These are phyloP conservation scores for Akabosia matsudoensis DNA, from an alignment of 1,140 invertebrate species.

Conservation along the genomic window DNA sequence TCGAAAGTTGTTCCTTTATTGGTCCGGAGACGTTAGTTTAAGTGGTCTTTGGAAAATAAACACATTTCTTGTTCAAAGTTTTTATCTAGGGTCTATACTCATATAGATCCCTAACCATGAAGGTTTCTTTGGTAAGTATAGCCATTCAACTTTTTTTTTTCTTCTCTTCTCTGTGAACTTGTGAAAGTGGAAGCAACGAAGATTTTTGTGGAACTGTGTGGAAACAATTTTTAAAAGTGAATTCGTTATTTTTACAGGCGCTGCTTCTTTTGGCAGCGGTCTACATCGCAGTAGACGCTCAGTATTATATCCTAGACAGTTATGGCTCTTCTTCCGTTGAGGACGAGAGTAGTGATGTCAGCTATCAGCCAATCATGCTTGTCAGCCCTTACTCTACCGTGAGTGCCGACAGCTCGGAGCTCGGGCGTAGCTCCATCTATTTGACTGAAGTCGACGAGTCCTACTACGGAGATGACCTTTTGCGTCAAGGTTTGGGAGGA, in stretches of 20 bases:
- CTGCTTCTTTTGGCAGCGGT: conserved; percentile 42
- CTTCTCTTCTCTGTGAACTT: not conserved
- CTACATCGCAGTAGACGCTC: conserved; percentile 32
- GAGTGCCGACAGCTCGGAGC: not conserved
- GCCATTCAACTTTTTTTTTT: not conserved
- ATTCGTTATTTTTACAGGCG: conserved; percentile 28
- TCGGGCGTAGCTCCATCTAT: not conserved
- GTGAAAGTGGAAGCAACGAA: conserved; percentile 14
- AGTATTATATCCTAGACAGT: conserved; percentile 29
- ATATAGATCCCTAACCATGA: conserved; percentile 11
- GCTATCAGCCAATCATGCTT: not conserved
- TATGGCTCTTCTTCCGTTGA: not conserved
- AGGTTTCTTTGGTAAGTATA: conserved; percentile 14
- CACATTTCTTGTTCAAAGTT: too few species aligned
- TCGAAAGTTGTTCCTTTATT: conserved; percentile 43
- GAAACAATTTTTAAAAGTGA: too few species aligned
- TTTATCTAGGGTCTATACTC: too few species aligned
- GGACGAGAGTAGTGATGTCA: not conserved
- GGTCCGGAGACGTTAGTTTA: too few species aligned
- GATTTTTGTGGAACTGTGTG: too few species aligned
- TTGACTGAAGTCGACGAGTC: conserved; percentile 5
- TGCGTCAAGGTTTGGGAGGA: not conserved
- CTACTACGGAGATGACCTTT: not conserved
- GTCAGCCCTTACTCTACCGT: not conserved
- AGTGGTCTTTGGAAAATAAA: too few species aligned